Conservation (phyloP, 92 coral and sea anemone genomes). For the Palythoa caribaeorum region DNA sequence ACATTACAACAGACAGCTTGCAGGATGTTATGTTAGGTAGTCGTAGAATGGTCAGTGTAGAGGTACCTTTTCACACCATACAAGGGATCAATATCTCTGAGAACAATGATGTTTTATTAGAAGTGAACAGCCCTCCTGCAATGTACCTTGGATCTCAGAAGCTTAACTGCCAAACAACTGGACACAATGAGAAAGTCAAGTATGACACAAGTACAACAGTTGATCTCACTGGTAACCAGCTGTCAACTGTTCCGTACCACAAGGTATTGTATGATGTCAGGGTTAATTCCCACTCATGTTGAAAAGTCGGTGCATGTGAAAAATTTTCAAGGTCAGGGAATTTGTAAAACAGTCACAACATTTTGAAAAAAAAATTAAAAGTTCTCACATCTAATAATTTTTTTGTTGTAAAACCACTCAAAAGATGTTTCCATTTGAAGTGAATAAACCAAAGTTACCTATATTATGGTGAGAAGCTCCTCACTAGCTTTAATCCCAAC, state of each 20-base stretch:
- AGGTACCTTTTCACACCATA: constrained; percentile 70
- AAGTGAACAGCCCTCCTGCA: constrained; percentile 66
- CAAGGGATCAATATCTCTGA: constrained; percentile 66
- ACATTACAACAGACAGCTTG: constrained; percentile 45
- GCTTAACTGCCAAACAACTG: constrained; percentile 40
- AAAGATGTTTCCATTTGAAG: too few relatives aligned
- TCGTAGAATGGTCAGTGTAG: constrained; percentile 67
- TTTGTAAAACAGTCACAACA: too few relatives aligned
- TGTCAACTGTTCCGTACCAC: constrained; percentile 69
- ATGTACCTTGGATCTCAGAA: constrained; percentile 67
- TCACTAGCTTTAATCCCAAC: not conserved
- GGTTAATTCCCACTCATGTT: too few relatives aligned
- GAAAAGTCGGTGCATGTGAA: too few relatives aligned
- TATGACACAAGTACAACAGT: constrained; percentile 61
- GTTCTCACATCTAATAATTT: too few relatives aligned
- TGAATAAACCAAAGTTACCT: too few relatives aligned
- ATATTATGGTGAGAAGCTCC: too few relatives aligned
- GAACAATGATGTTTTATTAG: constrained; percentile 62
- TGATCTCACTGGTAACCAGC: constrained; percentile 70
- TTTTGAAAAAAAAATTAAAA: too few relatives aligned
- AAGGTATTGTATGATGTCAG: constrained; percentile 47
- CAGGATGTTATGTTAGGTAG: constrained; percentile 15
- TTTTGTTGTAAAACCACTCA: too few relatives aligned
- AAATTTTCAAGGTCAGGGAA: too few relatives aligned
- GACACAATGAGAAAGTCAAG: constrained; percentile 41